phyloP scores from a whole-genome alignment of 2,797 vertebrate species.

The Margarornis squamiger region DNA sequence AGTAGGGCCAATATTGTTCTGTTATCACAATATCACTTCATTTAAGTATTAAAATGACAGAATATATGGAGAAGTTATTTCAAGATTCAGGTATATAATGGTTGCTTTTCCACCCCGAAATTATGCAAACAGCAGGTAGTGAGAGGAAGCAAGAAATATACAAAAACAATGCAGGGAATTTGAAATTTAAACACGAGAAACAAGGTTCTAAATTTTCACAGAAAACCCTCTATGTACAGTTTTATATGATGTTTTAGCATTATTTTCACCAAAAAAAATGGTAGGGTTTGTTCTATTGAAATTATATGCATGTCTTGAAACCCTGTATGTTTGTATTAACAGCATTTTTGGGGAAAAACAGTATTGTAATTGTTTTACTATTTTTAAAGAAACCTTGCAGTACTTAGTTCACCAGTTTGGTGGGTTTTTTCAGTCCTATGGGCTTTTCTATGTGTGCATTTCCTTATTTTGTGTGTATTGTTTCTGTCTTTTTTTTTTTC shows the following conservation, averaged over 20 bases:
- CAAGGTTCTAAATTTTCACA: not conserved
- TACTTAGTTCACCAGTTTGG: not conserved
- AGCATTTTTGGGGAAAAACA: not conserved
- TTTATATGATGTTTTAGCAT: not conserved
- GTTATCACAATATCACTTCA: not conserved
- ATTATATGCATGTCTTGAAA: not conserved
- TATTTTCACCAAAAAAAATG: not conserved
- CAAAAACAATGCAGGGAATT: not conserved
- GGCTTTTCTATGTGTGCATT: not conserved
- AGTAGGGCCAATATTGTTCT: not conserved
- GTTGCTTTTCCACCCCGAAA: not conserved
- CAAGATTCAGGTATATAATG: not conserved
- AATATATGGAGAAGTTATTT: not conserved
- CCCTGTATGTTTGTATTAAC: not conserved
- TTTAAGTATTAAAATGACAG: not conserved
- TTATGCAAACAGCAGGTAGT: not conserved
- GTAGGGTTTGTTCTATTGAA: not conserved
- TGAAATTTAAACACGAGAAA: not conserved
- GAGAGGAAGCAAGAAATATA: not conserved
- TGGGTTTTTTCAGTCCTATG: not conserved
- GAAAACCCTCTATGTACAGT: not conserved
- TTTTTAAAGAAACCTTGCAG: not conserved
- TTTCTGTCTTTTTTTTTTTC: not conserved
- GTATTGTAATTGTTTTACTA: not conserved
- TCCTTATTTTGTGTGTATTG: not conserved